Evolutionary conservation across 2,888 invertebrate genomes (phyloP), one percentile per base, ranked within the genome.

Genomic region (Apodemia mormo): DNA sequence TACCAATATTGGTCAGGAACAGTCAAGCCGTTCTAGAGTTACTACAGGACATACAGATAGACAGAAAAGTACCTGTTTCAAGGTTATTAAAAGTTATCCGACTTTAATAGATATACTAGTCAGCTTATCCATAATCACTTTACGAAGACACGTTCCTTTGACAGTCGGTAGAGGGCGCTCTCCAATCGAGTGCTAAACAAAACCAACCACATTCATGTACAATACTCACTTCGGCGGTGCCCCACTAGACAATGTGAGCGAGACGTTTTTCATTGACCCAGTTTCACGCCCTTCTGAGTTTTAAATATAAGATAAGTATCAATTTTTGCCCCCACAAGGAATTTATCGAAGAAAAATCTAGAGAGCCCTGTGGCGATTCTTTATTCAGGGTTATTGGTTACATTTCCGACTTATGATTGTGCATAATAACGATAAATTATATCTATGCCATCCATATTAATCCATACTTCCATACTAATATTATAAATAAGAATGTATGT

Each of bases 161-260:
- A 76, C 75, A 75, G 81, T 69, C 79, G 81, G 74, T 43, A 75
- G 67, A 70, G 64, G 77, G 74, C 72, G 73, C 77, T 76, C 73
- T 75, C 68, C 22, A 70, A 37, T 74, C 68, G 76, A 87, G 87
- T 81, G 82, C 85, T 85, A 89, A 89, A 89, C 87, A 89, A 88
- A 86, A 87, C 83, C 80, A 80, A 81, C 78, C 80, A 76, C 78
- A 58, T 58, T 58, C 58, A 58, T 58, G 58, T 58, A 58, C 58
- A 58, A 58, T 58, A 58, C 58, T 58, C 58, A 58, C 67, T 68
- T 67, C 58, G 14, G 56, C 68, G 52, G 37, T 68, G 65, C 37
- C 49, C 64, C 65, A 37, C 37, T n/a, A 64, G 52, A 61, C 68
- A 65, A 68, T 68, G 49, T 68, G 52, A 65, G 52, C 65, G 68